Conservation (phyloP, 2,113 vertebrate genomes). For the Nymphicus hollandicus region DNA sequence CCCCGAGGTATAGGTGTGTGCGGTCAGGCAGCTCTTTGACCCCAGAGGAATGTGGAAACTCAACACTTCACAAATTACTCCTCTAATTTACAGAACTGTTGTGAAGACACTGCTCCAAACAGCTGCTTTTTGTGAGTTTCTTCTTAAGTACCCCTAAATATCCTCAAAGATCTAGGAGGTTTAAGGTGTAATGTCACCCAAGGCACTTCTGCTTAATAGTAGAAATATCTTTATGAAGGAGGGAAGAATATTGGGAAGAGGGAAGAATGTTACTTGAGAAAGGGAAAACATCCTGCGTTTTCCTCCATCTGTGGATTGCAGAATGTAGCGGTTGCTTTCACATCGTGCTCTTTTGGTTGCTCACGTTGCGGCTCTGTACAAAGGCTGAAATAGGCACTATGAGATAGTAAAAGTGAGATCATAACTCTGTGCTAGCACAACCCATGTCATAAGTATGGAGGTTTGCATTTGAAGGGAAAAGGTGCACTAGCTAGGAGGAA, state of each 20-base stretch:
- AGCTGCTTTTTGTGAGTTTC: neutral
- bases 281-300: neutral
- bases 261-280: neutral
- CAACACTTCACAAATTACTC: neutral
- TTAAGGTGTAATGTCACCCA: neutral
- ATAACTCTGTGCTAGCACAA: neutral
- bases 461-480: neutral
- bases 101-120: neutral
- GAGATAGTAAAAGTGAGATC: neutral
- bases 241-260: neutral
- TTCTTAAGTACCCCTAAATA: neutral
- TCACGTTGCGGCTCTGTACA: neutral
- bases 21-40: neutral
- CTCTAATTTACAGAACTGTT: neutral
- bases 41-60: neutral
- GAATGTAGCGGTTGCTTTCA: neutral
- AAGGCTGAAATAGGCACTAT: neutral
- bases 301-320: neutral
- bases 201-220: neutral
- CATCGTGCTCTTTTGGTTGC: neutral
- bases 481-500: neutral
- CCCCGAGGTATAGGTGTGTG: neutral
- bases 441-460: neutral
- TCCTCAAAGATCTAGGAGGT: neutral
- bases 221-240: neutral